A percentile compares a stretch with the other conserved stretches of the same genome.
These are phyloP conservation scores for Vesta saturnalis DNA, from an alignment of 2,888 invertebrate genomes.

Conservation along the genomic window DNA sequence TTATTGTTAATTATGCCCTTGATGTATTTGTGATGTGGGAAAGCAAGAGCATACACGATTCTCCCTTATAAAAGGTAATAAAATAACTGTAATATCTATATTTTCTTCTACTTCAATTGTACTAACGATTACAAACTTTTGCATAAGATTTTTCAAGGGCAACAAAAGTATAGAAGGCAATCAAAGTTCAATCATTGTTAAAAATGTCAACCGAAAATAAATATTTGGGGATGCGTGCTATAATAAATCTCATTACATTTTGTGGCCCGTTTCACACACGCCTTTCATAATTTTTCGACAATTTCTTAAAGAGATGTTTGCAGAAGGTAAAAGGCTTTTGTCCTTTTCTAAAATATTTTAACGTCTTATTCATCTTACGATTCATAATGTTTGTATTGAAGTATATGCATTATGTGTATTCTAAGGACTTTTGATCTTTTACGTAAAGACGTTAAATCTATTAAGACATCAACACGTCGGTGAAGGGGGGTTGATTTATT, in stretches of 20 bases:
- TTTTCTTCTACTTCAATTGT: background rate
- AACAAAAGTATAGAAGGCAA: slow-evolving; percentile 26
- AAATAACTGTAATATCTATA: background rate
- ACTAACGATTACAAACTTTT: too few species aligned
- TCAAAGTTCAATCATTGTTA: slow-evolving; percentile 38
- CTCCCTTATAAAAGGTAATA: background rate
- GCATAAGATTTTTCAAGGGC: slow-evolving; percentile 2
- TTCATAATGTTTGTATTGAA: slow-evolving; percentile 32
- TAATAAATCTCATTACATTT: slow-evolving; percentile 55
- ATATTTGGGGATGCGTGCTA: slow-evolving; percentile 51
- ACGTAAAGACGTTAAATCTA: slow-evolving; percentile 35
- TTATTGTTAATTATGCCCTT: slow-evolving; percentile 38
- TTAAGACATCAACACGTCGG: slow-evolving; percentile 42
- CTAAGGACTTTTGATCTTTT: slow-evolving; percentile 25
- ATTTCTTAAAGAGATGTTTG: slow-evolving; percentile 21
- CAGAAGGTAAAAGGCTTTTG: slow-evolving; percentile 19
- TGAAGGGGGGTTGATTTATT: slow-evolving; percentile 41
- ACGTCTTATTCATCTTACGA: slow-evolving; percentile 20
- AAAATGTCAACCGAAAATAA: slow-evolving; percentile 49
- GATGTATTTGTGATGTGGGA: slow-evolving; percentile 35
- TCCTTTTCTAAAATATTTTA: slow-evolving; percentile 5
- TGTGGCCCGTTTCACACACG: slow-evolving; percentile 52
- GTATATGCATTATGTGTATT: slow-evolving; percentile 20
- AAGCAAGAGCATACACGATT: slow-evolving; percentile 4
- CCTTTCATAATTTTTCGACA: slow-evolving; percentile 40